phyloP scores from a whole-genome alignment of 2,797 vertebrate species.

The Bovichtus variegatus region DNA sequence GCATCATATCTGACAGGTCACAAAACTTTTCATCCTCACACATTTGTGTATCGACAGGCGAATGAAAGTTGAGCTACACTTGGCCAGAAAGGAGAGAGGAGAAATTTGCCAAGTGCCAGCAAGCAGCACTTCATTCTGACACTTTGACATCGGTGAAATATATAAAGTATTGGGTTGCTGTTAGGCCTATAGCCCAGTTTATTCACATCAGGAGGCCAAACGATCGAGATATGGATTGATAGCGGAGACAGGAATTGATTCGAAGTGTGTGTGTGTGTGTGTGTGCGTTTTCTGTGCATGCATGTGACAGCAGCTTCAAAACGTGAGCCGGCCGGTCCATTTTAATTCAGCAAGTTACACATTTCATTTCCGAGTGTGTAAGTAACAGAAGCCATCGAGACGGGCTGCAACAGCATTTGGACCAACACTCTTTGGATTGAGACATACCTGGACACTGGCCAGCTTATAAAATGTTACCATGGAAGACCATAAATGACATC shows the following conservation, averaged over 20 bases:
- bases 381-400: constrained; percentile 62
- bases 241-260: constrained; percentile 87
- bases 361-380: constrained; percentile 77
- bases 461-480: constrained; percentile 55
- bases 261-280: constrained; percentile 41
- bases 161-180: constrained; percentile 83
- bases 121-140: constrained; percentile 81
- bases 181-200: constrained; percentile 74
- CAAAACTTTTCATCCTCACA: constrained; percentile 70
- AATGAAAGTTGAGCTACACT: constrained; percentile 75
- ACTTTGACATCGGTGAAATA: constrained; percentile 79
- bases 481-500: constrained; percentile 61
- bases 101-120: constrained; percentile 70
- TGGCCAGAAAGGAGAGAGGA: constrained; percentile 62
- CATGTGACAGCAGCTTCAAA: constrained; percentile 61
- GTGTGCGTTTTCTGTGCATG: constrained; percentile 25
- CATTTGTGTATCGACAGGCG: constrained; percentile 67
- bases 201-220: constrained; percentile 81
- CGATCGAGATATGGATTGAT: constrained; percentile 87
- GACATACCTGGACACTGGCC: constrained; percentile 49
- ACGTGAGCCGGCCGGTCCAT: constrained; percentile 69
- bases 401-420: constrained; percentile 50
- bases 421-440: constrained; percentile 57
- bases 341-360: constrained; percentile 81
- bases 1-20: constrained; percentile 57